Conservation (phyloP, 2,113 vertebrate species). For the Pogonocichla stellata region DNA sequence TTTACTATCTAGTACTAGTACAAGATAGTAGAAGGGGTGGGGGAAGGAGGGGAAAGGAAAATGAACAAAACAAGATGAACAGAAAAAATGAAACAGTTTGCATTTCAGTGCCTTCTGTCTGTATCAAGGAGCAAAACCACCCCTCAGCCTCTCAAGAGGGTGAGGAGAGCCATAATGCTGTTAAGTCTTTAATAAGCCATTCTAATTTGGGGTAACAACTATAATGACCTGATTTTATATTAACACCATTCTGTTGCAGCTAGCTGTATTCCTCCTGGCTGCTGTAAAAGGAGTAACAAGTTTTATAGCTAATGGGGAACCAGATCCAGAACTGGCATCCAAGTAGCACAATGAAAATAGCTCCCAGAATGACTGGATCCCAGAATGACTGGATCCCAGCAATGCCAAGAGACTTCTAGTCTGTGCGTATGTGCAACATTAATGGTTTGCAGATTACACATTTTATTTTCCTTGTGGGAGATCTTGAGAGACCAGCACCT, state of each 20-base stretch:
- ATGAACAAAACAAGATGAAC: constrained; percentile 35
- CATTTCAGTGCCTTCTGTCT: constrained; percentile 22
- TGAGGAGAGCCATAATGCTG: neutral
- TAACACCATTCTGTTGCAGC: neutral
- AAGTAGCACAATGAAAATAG: neutral
- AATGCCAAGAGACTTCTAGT: neutral
- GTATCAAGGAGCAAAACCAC: neutral
- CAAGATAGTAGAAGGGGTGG: neutral
- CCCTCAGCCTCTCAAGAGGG: neutral
- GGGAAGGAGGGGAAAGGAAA: neutral
- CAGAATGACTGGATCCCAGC: neutral
- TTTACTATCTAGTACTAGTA: constrained; percentile 95
- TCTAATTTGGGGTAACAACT: neutral
- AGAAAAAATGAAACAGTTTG: constrained; percentile 44
- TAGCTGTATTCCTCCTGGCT: neutral
- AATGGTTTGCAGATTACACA: neutral
- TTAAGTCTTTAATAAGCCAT: neutral
- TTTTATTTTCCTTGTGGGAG: neutral
- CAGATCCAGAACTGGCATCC: neutral
- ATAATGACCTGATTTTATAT: neutral
- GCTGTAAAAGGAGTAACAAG: neutral
- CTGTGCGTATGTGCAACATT: neutral
- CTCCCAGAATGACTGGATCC: neutral
- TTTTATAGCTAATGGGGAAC: neutral
- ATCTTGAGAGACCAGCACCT: neutral